Base-by-base conservation (phyloP, 2,888 invertebrate species). In the Drosophila neonasuta region DNA sequence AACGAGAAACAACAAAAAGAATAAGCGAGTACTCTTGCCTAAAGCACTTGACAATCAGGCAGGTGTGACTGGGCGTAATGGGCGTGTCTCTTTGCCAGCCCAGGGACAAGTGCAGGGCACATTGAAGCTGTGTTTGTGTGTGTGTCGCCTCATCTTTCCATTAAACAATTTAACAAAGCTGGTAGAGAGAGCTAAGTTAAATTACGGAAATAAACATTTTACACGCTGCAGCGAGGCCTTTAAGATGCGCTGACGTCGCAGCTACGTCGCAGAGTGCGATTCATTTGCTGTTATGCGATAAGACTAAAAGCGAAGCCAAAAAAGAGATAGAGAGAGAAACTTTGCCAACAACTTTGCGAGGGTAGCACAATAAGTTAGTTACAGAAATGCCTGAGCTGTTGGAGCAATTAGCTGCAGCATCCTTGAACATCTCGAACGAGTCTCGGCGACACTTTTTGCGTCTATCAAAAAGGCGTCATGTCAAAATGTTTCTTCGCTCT, bases 121-220 rank as follows among this genome's bases (percentile, higher is more conserved):
- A 70, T 56, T 61, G 11, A 44, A 44, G 62, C 74, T 63, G 70
- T 56, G 51, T 57, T 11, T 4, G 32, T 32, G 2, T 49, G 44
- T 61, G 54, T 29, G 48, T 54, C 30, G 24, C 61, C 24, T 39
- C 42, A 32, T 13, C 39, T 44, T 64, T 36, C 13, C 44, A 60
- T 71, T 71, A 52, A 70, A 63, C 71, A 76, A 59, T 79, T 79
- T 77, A 62, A 65, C 54, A 75, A 45, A 48, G 57, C n/a, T 10
- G 10, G 9, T 41, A 39, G 8, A 20, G 15, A 10, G 32, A 15
- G 63, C 13, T 32, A 68, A 85, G 74, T 82, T 68, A 81, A 75
- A 75, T 81, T 67, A 75, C 65, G 82, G 73, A 87, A 87, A 85
- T 74, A 76, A 69, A 73, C 68, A 77, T 76, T 80, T 76, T 69